Percentiles rank a stretch among this genome's conserved stretches.
phyloP scores from a whole-genome alignment of 2,113 vertebrate genomes.

The Python bivittatus region DNA sequence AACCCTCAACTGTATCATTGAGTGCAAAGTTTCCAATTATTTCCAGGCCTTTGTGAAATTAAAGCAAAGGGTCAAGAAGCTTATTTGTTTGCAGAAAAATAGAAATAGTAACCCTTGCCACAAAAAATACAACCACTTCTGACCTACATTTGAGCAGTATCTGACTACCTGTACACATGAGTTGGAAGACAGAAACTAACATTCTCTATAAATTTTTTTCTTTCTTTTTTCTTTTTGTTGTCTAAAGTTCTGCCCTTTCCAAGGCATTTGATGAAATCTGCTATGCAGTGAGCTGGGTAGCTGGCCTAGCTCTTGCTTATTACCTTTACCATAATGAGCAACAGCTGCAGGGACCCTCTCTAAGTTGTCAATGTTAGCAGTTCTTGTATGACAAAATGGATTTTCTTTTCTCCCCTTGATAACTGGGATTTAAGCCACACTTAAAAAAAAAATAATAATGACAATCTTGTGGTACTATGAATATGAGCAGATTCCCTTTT shows the following conservation, averaged over 20 bases:
- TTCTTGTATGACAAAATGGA: not conserved
- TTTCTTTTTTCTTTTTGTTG: not conserved
- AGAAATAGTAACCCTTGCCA: too few species aligned
- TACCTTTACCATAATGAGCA: not conserved
- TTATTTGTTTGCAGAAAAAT: too few species aligned
- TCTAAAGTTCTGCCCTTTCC: not conserved
- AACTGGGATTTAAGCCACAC: fast-evolving
- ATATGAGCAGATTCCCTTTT: not conserved
- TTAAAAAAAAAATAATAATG: not conserved
- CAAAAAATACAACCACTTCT: too few species aligned
- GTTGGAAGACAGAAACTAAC: too few species aligned
- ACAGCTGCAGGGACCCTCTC: not conserved
- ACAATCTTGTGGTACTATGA: not conserved
- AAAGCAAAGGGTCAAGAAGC: too few species aligned
- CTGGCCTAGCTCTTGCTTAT: not conserved
- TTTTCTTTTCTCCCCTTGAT: not conserved
- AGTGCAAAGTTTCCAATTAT: too few species aligned
- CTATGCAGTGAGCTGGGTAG: not conserved
- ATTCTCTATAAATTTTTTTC: too few species aligned
- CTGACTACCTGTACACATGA: too few species aligned
- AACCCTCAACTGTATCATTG: too few species aligned
- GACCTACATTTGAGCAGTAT: too few species aligned
- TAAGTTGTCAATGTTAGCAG: not conserved
- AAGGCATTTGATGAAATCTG: not conserved
- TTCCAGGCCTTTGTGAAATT: too few species aligned